Evolutionary conservation across 2,888 invertebrate genomes (phyloP).

Genomic region (Tiliacea aurago): DNA sequence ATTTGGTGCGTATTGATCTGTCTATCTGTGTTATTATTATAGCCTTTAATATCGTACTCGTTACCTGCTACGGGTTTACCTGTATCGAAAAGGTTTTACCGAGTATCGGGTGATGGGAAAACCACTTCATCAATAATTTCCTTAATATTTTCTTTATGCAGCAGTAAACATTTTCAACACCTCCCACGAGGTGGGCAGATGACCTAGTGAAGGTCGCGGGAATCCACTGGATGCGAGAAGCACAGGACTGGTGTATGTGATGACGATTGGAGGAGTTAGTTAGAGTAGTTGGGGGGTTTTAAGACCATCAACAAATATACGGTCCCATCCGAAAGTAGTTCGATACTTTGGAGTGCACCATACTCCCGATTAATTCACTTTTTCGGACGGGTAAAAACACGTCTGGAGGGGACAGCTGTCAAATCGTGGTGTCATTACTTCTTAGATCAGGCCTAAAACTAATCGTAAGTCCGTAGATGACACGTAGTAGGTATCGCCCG

Average conservation of each 20-base stretch:
- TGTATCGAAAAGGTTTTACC: conserved; percentile 4
- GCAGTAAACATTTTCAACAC: not conserved
- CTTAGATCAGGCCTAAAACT: too few relatives aligned
- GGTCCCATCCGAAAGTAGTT: too few relatives aligned
- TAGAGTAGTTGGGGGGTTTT: too few relatives aligned
- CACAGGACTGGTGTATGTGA: too few relatives aligned
- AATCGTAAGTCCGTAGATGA: too few relatives aligned
- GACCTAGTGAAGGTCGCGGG: not conserved
- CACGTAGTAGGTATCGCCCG: too few relatives aligned
- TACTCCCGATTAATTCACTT: too few relatives aligned
- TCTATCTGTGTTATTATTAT: conserved; percentile 35
- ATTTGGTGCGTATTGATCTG: conserved; percentile 47
- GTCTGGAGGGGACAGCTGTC: too few relatives aligned
- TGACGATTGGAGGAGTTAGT: not conserved
- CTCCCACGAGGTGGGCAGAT: not conserved
- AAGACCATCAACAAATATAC: too few relatives aligned
- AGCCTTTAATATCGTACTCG: conserved; percentile 30
- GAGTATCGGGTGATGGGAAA: not conserved
- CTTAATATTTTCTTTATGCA: conserved; percentile 1
- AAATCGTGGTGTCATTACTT: too few relatives aligned
- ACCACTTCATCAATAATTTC: not conserved
- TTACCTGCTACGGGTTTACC: conserved; percentile 14
- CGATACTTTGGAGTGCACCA: too few relatives aligned
- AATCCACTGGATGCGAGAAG: not conserved
- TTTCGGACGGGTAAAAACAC: too few relatives aligned